These are phyloP conservation scores for Talpa occidentalis DNA, from an alignment of 2,113 vertebrate species.

Conservation along the genomic window DNA sequence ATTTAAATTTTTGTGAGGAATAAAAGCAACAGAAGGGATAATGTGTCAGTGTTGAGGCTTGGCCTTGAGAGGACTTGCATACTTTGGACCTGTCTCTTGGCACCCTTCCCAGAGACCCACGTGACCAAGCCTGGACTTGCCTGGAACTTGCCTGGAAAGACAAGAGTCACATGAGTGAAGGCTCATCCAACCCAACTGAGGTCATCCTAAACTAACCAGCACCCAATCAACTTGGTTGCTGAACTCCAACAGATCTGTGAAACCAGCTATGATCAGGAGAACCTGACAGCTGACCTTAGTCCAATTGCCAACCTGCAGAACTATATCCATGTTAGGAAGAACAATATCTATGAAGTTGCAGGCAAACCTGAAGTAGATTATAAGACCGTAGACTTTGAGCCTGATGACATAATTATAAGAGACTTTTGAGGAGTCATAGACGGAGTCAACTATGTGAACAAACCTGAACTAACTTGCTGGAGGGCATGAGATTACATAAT, in stretches of 20 bases:
- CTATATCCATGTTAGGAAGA: background rate
- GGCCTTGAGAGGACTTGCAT: background rate
- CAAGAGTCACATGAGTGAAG: background rate
- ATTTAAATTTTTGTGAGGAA: background rate
- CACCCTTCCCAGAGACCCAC: background rate
- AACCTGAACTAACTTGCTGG: background rate
- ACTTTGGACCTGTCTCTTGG: background rate
- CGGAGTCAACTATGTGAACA: background rate
- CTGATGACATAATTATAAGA: background rate
- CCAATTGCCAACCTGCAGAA: background rate
- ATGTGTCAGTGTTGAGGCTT: background rate
- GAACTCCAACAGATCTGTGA: background rate
- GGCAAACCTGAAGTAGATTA: background rate
- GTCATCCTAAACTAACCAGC: background rate
- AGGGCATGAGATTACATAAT: background rate
- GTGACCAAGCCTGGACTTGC: background rate
- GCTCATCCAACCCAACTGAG: background rate
- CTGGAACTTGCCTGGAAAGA: background rate
- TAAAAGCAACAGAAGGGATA: background rate
- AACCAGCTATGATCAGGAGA: slow-evolving; percentile 1
- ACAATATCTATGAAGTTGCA: background rate
- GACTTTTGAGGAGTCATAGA: background rate
- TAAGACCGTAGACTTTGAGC: background rate
- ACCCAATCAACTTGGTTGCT: background rate
- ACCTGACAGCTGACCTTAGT: background rate